Evolutionary conservation across 1,140 invertebrate genomes (phyloP), one percentile per base, ranked within the genome.

Genomic region (Pseudobourletiella spinata): DNA sequence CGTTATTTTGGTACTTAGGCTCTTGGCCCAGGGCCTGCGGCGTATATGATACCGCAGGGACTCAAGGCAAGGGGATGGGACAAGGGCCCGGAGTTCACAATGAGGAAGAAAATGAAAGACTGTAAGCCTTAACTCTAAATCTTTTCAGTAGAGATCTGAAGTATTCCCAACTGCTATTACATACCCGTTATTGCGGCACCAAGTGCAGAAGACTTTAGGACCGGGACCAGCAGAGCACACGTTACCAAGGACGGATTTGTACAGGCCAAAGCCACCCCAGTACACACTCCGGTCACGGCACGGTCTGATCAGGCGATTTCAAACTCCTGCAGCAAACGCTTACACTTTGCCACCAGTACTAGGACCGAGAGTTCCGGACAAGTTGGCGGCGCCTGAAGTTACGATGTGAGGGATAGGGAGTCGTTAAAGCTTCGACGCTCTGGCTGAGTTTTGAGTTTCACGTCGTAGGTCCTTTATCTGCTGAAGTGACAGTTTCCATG

Each of bases 381-480:
- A 48, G 29, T 20, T 68, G 18, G 62, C 66, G 28, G 63, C 63
- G 18, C 46, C 66, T n/a, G 66, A 64, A 60, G 28, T 32, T 35
- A 68, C 63, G 42, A 18, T 65, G 63, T 67, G 58, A 61, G 56
- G 26, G n/a, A n/a, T n/a, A n/a, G n/a, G n/a, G n/a, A n/a, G n/a
- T n/a, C n/a, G n/a, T n/a, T n/a, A n/a, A n/a, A n/a, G n/a, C n/a
- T n/a, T n/a, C n/a, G n/a, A n/a, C n/a, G n/a, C n/a, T n/a, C n/a
- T n/a, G n/a, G n/a, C n/a, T n/a, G n/a, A n/a, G n/a, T n/a, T n/a
- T n/a, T n/a, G n/a, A n/a, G n/a, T n/a, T n/a, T n/a, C n/a, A n/a
- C n/a, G n/a, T n/a, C n/a, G n/a, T n/a, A n/a, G n/a, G n/a, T n/a
- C n/a, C n/a, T n/a, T n/a, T n/a, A n/a, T n/a, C n/a, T n/a, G n/a